A percentile compares a stretch with the other conserved stretches of the same genome.
phyloP scores from a whole-genome alignment of 1,140 invertebrate genomes.

The Eumaeus atala region DNA sequence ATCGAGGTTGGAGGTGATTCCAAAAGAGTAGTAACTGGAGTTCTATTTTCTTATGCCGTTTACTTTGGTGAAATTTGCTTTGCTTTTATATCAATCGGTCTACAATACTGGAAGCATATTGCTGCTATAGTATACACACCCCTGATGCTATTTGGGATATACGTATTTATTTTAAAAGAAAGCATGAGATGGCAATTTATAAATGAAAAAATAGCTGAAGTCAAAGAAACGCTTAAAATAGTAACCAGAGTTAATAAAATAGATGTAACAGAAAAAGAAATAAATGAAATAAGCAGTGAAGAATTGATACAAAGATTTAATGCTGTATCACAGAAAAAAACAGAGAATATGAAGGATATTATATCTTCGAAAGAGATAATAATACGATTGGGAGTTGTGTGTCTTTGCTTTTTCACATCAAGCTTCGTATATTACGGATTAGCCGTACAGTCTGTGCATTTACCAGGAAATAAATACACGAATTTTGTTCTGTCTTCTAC shows the following conservation, averaged over 20 bases:
- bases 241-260: too few relatives aligned
- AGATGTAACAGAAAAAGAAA: too few relatives aligned
- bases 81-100: background rate
- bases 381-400: slow-evolving; percentile 46
- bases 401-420: slow-evolving; percentile 80
- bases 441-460: slow-evolving; percentile 82
- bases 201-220: too few relatives aligned
- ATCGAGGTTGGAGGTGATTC: background rate
- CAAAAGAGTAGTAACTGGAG: background rate
- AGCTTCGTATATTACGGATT: slow-evolving; percentile 86
- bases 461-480: slow-evolving; percentile 81
- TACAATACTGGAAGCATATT: slow-evolving; percentile 4
- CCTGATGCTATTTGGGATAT: too few relatives aligned
- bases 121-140: background rate
- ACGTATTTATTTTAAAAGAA: too few relatives aligned
- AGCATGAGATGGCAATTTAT: too few relatives aligned
- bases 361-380: slow-evolving; percentile 53
- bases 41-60: background rate
- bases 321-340: slow-evolving; percentile 43
- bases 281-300: slow-evolving; percentile 30
- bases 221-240: too few relatives aligned
- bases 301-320: slow-evolving; percentile 46
- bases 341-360: slow-evolving; percentile 47
- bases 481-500: slow-evolving; percentile 80
- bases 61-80: background rate